Conservation (phyloP, 2,113 vertebrate genomes). For the Sander lucioperca region DNA sequence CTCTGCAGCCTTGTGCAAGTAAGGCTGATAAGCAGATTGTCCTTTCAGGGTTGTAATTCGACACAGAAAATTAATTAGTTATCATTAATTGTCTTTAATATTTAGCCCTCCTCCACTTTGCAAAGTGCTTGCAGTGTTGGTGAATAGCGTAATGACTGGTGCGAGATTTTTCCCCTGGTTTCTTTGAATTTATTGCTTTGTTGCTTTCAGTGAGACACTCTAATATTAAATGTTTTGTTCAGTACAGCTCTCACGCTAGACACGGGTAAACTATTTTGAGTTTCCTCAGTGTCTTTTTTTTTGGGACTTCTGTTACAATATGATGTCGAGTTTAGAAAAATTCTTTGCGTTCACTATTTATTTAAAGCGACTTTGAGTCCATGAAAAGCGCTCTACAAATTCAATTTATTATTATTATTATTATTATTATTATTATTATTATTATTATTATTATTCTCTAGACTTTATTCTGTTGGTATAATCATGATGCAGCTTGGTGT, state of each 20-base stretch:
- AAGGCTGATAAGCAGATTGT: neutral
- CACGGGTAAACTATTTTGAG: neutral
- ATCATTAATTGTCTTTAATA: slow-evolving; percentile 43
- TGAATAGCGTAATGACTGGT: slow-evolving; percentile 21
- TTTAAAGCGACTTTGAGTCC: neutral
- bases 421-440: too few relatives aligned
- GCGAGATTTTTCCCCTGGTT: neutral
- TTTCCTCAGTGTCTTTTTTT: neutral
- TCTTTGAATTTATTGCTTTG: slow-evolving; percentile 5
- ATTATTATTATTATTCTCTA: too few relatives aligned
- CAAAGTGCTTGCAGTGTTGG: slow-evolving; percentile 30
- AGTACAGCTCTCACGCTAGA: slow-evolving; percentile 6
- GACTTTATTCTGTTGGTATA: neutral
- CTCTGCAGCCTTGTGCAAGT: neutral
- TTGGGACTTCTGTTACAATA: neutral
- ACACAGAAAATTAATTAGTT: slow-evolving; percentile 49
- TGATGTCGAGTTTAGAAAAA: neutral
- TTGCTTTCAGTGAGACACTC: neutral
- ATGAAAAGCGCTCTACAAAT: too few relatives aligned
- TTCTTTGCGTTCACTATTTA: neutral
- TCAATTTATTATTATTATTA: too few relatives aligned
- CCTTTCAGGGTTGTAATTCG: slow-evolving; percentile 15
- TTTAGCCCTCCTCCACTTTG: slow-evolving; percentile 40
- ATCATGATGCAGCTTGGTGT: neutral
- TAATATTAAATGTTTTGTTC: slow-evolving; percentile 46